These are phyloP conservation scores for Brachionus manjavacas DNA, from an alignment of 1,140 invertebrate genomes.

Conservation along the genomic window DNA sequence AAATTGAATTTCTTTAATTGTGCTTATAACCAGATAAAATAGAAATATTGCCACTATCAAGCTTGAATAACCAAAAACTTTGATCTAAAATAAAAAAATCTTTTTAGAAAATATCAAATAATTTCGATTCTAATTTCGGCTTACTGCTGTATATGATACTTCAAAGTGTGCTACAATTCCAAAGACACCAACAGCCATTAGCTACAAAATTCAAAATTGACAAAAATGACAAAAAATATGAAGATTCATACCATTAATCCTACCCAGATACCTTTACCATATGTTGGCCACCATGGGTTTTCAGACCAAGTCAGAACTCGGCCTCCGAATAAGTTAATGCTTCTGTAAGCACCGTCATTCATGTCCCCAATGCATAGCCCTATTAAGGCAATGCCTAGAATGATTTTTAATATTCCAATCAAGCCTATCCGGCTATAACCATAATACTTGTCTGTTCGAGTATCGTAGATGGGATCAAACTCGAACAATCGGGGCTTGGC, in stretches of 20 bases:
- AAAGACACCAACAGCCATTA: not conserved
- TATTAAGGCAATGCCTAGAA: not conserved
- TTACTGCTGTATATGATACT: not conserved
- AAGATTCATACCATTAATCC: not conserved
- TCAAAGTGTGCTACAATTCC: conserved; percentile 19
- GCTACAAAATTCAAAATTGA: not conserved
- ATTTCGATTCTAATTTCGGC: not conserved
- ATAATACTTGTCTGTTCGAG: not conserved
- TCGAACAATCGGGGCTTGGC: not conserved
- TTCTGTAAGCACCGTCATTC: conserved; percentile 8
- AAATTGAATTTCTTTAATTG: conserved; percentile 34
- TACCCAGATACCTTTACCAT: conserved; percentile 20
- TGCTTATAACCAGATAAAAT: conserved; percentile 18
- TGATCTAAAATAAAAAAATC: not conserved
- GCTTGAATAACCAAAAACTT: conserved; percentile 6
- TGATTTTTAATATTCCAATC: not conserved
- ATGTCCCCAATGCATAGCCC: not conserved
- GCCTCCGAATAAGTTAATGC: not conserved
- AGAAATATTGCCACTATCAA: not conserved
- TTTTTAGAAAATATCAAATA: not conserved
- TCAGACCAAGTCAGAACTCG: not conserved
- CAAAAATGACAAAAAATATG: not conserved
- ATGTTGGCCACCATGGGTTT: conserved; percentile 28
- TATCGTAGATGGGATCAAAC: conserved; percentile 11
- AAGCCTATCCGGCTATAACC: not conserved